A percentile compares a stretch with the other conserved stretches of the same genome.
Evolutionary conservation across 1,140 invertebrate species (phyloP).

Genomic region (Leptonema lineaticorne): DNA sequence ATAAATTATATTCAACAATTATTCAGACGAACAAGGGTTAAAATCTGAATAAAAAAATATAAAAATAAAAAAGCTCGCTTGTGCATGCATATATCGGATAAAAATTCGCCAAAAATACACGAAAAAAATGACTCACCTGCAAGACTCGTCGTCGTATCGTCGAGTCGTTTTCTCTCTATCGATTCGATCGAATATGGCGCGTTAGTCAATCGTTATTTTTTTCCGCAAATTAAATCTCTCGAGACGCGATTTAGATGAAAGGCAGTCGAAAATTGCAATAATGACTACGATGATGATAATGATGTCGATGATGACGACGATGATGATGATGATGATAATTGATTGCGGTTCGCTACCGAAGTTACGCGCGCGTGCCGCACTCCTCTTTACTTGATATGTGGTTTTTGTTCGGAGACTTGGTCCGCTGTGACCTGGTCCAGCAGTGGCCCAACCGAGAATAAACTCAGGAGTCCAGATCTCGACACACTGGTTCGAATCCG

Average conservation of each 20-base stretch:
- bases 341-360: constrained; percentile 26
- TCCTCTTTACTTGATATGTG: too few relatives aligned
- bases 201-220: too few relatives aligned
- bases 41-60: too few relatives aligned
- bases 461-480: constrained; percentile 52
- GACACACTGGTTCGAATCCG: constrained; percentile 40
- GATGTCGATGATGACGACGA: too few relatives aligned
- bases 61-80: too few relatives aligned
- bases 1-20: too few relatives aligned
- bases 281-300: too few relatives aligned
- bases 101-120: neutral
- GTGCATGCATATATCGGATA: too few relatives aligned
- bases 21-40: too few relatives aligned
- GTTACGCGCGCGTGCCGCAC: constrained; percentile 19
- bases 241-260: neutral
- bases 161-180: neutral
- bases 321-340: constrained; percentile 6
- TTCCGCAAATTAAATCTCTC: neutral
- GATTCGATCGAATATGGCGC: too few relatives aligned
- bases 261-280: too few relatives aligned
- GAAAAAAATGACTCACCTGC: neutral
- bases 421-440: constrained; percentile 53
- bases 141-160: neutral
- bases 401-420: constrained; percentile 49
- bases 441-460: constrained; percentile 59